phyloP scores from a whole-genome alignment of 2,113 vertebrate genomes.

The Aegypius monachus region DNA sequence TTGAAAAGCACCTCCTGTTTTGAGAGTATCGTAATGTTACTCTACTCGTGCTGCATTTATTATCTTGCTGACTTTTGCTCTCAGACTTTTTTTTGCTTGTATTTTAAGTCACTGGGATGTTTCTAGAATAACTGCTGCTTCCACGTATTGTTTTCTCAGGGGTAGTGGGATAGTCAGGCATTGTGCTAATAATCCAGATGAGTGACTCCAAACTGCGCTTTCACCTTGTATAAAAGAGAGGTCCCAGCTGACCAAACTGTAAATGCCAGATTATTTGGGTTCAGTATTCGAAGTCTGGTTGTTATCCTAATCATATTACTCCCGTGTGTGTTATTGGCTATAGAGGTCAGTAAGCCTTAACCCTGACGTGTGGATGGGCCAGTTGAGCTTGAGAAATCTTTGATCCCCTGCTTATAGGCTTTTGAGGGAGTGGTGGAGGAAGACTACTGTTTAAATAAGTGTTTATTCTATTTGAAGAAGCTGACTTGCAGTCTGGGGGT shows the following conservation, averaged over 20 bases:
- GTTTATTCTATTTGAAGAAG: neutral
- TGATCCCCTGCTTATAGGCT: constrained; percentile 3
- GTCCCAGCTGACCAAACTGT: neutral
- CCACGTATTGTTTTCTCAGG: neutral
- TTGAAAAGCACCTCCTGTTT: neutral
- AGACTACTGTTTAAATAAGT: constrained; percentile 1
- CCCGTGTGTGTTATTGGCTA: neutral
- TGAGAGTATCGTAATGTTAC: neutral
- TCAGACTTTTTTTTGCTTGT: neutral
- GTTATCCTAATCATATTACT: neutral
- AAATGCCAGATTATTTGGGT: neutral
- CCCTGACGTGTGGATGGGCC: neutral
- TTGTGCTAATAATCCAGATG: neutral
- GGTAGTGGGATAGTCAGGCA: neutral
- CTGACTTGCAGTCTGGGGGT: neutral
- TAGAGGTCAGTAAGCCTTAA: neutral
- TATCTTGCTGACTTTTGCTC: neutral
- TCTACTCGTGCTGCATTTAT: neutral
- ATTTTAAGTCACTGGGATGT: neutral
- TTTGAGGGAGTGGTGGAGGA: constrained; percentile 32
- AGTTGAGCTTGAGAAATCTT: neutral
- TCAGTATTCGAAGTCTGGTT: neutral
- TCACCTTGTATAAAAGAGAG: neutral
- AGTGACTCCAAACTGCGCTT: neutral
- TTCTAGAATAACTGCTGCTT: neutral